Evolutionary conservation across 2,113 vertebrate genomes (phyloP).

Genomic region (Gymnogyps californianus): DNA sequence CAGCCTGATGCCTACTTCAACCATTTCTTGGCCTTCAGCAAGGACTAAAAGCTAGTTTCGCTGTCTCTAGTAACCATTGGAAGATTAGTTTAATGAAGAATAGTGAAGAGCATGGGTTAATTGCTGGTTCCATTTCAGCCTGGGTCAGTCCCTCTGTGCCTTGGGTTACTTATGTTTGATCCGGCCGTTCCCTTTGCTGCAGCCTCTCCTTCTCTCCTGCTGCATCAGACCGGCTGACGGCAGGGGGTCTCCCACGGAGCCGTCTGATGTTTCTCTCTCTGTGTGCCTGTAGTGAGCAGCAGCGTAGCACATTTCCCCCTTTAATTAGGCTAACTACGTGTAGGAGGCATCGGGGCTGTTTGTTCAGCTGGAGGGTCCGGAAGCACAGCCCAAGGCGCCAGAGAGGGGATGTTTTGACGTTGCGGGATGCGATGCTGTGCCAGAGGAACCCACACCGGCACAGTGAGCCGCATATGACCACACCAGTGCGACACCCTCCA

Average conservation of each 20-base stretch:
- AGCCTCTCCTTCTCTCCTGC: not conserved
- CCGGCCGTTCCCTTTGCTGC: not conserved
- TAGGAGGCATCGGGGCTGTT: not conserved
- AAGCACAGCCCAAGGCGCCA: not conserved
- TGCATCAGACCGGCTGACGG: not conserved
- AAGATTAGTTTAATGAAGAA: not conserved
- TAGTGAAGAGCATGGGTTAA: not conserved
- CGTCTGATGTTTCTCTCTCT: not conserved
- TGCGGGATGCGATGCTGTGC: not conserved
- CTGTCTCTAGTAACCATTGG: not conserved
- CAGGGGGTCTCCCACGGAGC: not conserved
- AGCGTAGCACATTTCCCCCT: not conserved
- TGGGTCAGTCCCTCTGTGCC: not conserved
- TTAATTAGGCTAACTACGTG: not conserved
- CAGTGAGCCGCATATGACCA: rapidly evolving
- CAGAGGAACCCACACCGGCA: not conserved
- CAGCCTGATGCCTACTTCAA: not conserved
- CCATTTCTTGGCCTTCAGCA: not conserved
- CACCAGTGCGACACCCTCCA: not conserved
- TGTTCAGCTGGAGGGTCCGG: not conserved
- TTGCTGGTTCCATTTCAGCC: not conserved
- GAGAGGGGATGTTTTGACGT: not conserved
- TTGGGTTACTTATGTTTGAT: not conserved
- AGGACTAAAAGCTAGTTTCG: not conserved
- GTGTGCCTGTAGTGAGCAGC: not conserved